Conservation (phyloP, 2,113 vertebrate species). For the Empidonax traillii region DNA sequence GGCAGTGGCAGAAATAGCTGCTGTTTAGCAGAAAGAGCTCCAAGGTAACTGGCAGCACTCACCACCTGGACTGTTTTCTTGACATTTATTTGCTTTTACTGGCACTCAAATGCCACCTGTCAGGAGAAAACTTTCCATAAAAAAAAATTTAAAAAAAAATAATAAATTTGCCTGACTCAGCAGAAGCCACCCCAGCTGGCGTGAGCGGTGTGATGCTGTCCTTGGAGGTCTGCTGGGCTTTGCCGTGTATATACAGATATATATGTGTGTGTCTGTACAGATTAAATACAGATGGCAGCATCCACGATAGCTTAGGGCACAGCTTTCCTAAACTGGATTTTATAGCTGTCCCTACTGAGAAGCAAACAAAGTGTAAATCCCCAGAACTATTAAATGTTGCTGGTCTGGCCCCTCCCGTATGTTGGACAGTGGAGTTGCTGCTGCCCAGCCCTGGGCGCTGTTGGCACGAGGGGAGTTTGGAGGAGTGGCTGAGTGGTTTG, state of each 20-base stretch:
- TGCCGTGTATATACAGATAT: background rate
- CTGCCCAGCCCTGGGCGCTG: background rate
- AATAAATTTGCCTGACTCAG: slow-evolving; percentile 36
- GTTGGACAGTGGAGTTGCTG: background rate
- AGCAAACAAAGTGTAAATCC: background rate
- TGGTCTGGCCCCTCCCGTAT: background rate
- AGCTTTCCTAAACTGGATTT: background rate
- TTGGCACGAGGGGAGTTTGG: accelerated
- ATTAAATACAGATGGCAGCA: background rate
- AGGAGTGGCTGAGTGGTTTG: background rate
- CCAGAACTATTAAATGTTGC: background rate
- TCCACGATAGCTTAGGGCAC: background rate
- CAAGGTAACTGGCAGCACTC: background rate
- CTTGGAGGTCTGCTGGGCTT: background rate
- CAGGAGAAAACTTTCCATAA: background rate
- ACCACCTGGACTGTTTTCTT: slow-evolving; percentile 52
- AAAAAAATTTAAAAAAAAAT: background rate
- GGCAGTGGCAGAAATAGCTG: slow-evolving; percentile 38
- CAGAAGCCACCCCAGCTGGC: background rate
- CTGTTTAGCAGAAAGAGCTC: background rate
- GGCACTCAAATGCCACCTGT: slow-evolving; percentile 55
- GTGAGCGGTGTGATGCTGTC: background rate
- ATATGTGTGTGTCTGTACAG: background rate
- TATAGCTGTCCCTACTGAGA: background rate
- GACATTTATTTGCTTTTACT: slow-evolving; percentile 62